These are phyloP conservation scores for Lepidurus couesii DNA, from an alignment of 1,140 invertebrate genomes.

Conservation along the genomic window DNA sequence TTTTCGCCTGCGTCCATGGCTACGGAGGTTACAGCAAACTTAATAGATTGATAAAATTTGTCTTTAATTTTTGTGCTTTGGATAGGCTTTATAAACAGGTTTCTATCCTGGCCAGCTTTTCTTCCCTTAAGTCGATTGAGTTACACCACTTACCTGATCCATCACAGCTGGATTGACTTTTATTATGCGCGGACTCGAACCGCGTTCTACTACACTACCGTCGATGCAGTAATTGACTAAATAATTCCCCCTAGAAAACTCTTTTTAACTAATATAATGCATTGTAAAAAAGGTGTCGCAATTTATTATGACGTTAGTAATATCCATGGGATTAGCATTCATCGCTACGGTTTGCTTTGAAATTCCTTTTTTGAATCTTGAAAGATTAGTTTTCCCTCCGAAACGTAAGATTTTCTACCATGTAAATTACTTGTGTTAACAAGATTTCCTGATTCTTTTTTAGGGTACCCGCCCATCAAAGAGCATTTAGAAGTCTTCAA, in stretches of 20 bases:
- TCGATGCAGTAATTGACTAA: neutral
- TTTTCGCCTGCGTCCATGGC: constrained; percentile 69
- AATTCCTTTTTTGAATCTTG: constrained; percentile 28
- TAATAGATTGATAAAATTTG: neutral
- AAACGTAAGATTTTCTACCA: neutral
- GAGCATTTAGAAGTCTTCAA: too few relatives aligned
- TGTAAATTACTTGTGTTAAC: neutral
- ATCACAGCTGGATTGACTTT: constrained; percentile 54
- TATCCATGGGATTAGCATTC: neutral
- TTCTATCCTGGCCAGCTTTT: constrained; percentile 62
- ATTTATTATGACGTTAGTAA: neutral
- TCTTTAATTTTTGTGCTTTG: constrained; percentile 36
- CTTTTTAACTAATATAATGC: neutral
- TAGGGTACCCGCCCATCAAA: neutral
- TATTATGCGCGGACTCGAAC: constrained; percentile 69
- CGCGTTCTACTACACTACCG: constrained; percentile 54
- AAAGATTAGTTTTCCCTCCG: constrained; percentile 7
- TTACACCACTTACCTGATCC: constrained; percentile 62
- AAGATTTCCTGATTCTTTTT: neutral
- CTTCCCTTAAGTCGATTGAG: constrained; percentile 62
- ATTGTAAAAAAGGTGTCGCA: neutral
- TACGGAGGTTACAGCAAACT: constrained; percentile 52
- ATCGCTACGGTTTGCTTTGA: constrained; percentile 15
- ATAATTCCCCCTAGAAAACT: neutral
- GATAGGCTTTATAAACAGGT: constrained; percentile 53